A percentile compares a stretch with the other conserved stretches of the same genome.
phyloP scores from a whole-genome alignment of 2,797 vertebrate genomes.

The Pantherophis vulpinus region DNA sequence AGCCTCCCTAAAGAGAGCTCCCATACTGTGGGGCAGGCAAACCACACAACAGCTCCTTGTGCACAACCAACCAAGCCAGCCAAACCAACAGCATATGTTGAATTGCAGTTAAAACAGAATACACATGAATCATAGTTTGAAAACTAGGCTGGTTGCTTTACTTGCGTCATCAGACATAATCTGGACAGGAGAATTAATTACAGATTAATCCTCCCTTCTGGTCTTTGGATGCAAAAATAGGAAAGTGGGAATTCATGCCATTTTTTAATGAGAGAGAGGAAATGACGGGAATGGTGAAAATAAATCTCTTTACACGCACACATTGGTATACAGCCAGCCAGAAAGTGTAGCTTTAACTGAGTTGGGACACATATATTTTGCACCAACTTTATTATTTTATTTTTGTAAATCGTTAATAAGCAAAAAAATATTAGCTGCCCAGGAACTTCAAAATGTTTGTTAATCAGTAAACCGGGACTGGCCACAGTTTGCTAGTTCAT shows the following conservation, averaged over 20 bases:
- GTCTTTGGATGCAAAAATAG: neutral
- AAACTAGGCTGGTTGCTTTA: neutral
- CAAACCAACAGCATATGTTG: neutral
- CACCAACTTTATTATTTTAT: neutral
- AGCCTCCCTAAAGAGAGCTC: constrained; percentile 1
- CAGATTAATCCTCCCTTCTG: neutral
- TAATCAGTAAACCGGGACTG: neutral
- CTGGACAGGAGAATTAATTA: neutral
- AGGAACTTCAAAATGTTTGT: neutral
- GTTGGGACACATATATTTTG: neutral
- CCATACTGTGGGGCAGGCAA: neutral
- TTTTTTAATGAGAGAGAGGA: neutral
- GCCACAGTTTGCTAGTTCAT: neutral
- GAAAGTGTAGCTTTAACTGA: neutral
- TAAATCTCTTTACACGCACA: neutral
- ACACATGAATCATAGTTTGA: neutral
- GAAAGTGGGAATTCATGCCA: neutral
- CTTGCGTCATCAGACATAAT: neutral
- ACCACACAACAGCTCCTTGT: neutral
- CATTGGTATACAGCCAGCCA: neutral
- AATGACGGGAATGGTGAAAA: neutral
- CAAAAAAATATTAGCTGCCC: neutral
- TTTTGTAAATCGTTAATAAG: neutral
- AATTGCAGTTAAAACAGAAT: neutral
- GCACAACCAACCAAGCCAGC: neutral